Conservation (phyloP, 2,113 vertebrate species). For the Arothron firmamentum region DNA sequence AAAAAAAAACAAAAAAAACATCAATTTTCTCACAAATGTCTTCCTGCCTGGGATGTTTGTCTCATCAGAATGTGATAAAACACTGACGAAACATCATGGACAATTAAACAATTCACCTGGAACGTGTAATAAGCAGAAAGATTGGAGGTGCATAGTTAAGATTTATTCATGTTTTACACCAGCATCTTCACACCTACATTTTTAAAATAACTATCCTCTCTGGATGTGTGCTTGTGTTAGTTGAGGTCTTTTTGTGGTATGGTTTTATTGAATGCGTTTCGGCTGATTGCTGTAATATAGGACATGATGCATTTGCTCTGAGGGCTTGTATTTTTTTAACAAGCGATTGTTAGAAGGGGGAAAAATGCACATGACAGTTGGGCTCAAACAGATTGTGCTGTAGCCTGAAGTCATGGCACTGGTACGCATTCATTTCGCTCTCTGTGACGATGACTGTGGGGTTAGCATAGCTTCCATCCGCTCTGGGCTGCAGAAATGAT, state of each 20-base stretch:
- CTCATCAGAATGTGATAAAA: too few relatives aligned
- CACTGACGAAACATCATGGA: too few relatives aligned
- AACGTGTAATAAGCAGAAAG: too few relatives aligned
- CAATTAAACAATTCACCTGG: too few relatives aligned
- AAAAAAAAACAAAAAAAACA: too few relatives aligned
- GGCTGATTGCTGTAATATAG: slow-evolving; percentile 42
- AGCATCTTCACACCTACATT: too few relatives aligned
- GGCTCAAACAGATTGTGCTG: slow-evolving; percentile 66
- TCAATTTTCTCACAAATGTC: too few relatives aligned
- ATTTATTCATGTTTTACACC: too few relatives aligned
- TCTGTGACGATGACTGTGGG: slow-evolving; percentile 36
- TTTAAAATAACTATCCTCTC: too few relatives aligned
- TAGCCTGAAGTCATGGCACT: slow-evolving; percentile 67
- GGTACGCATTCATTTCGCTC: slow-evolving; percentile 30
- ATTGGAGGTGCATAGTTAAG: too few relatives aligned
- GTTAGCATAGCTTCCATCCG: slow-evolving; percentile 32
- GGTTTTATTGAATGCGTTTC: not conserved
- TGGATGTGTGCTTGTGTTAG: too few relatives aligned
- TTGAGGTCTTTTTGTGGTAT: slow-evolving; percentile 13
- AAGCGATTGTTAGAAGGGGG: slow-evolving; percentile 39
- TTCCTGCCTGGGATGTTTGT: too few relatives aligned
- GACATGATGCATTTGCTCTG: slow-evolving; percentile 46
- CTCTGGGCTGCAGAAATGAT: slow-evolving; percentile 7
- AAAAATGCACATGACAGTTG: slow-evolving; percentile 14
- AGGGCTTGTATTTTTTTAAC: slow-evolving; percentile 38